These are phyloP conservation scores for Drosophila pseudotalamancana DNA, from an alignment of 2,888 invertebrate species.

Conservation along the genomic window DNA sequence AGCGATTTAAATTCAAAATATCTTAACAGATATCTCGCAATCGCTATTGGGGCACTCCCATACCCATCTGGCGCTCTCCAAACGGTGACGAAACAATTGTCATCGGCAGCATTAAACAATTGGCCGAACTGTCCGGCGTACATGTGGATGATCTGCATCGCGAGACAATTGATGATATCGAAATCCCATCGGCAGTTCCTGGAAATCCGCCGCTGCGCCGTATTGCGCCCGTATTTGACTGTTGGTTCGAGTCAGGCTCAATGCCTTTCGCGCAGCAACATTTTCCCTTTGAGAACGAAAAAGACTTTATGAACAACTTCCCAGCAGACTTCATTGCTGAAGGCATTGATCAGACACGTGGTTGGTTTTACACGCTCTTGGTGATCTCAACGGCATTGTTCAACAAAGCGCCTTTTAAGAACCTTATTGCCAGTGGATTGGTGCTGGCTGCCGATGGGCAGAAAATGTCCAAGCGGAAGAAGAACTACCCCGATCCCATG, in stretches of 20 bases:
- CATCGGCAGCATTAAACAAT: slow-evolving; percentile 96
- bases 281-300: slow-evolving; percentile 97
- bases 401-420: slow-evolving; percentile 98
- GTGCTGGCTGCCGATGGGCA: slow-evolving; percentile 98
- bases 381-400: slow-evolving; percentile 98
- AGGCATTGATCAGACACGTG: slow-evolving; percentile 98
- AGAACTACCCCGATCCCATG: slow-evolving; percentile 99
- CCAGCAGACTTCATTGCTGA: slow-evolving; percentile 99
- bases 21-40: slow-evolving; percentile 87
- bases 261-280: slow-evolving; percentile 99
- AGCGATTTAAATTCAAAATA: background rate
- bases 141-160: slow-evolving; percentile 96
- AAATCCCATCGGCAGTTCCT: slow-evolving; percentile 94
- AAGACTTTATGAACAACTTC: slow-evolving; percentile 94
- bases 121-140: slow-evolving; percentile 92
- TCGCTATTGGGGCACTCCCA: slow-evolving; percentile 99
- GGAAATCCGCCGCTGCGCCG: slow-evolving; percentile 94
- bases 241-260: slow-evolving; percentile 99
- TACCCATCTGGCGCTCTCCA: slow-evolving; percentile 97
- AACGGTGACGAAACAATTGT: slow-evolving; percentile 97
- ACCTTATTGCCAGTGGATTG: slow-evolving; percentile 97
- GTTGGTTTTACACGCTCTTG: slow-evolving; percentile 99
- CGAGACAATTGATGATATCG: slow-evolving; percentile 96
- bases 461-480: slow-evolving; percentile 99
- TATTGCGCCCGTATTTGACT: slow-evolving; percentile 98